A percentile compares a stretch with the other conserved stretches of the same genome.
Evolutionary conservation across 1,140 invertebrate species (phyloP).

Genomic region (Pemphigus obesinymphae): DNA sequence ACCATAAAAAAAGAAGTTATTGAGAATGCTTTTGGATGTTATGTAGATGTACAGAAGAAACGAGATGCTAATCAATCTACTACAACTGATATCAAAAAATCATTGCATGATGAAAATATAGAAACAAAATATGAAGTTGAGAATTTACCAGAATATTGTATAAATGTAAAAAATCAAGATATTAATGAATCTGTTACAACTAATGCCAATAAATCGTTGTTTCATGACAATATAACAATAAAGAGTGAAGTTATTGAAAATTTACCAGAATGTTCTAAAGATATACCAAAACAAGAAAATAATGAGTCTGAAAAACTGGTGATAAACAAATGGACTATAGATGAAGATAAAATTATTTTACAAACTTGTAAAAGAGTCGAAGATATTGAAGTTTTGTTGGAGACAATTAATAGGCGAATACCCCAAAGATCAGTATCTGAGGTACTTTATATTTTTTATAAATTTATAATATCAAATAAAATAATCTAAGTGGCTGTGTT

Average conservation of each 20-base stretch:
- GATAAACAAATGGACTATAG: slow-evolving; percentile 31
- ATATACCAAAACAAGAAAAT: not conserved
- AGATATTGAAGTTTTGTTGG: slow-evolving; percentile 32
- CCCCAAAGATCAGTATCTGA: slow-evolving; percentile 25
- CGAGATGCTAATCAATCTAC: not conserved
- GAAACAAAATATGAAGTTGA: not conserved
- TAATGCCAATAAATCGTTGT: not conserved
- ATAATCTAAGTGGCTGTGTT: too few species aligned
- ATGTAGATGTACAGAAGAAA: not conserved
- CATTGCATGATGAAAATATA: not conserved
- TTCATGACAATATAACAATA: not conserved
- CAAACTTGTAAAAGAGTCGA: slow-evolving; percentile 35
- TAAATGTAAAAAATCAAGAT: not conserved
- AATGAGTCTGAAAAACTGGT: not conserved
- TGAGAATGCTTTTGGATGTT: not conserved
- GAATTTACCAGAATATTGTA: not conserved
- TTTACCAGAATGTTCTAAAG: not conserved
- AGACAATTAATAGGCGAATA: slow-evolving; percentile 28
- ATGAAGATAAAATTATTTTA: slow-evolving; percentile 38
- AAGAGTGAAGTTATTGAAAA: not conserved
- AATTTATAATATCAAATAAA: too few species aligned
- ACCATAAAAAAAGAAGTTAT: not conserved
- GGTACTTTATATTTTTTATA: too few species aligned
- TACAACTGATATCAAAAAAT: not conserved
- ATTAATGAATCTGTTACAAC: not conserved